These are phyloP conservation scores for Amphipoea lucens DNA, from an alignment of 2,888 invertebrate genomes.

Conservation along the genomic window DNA sequence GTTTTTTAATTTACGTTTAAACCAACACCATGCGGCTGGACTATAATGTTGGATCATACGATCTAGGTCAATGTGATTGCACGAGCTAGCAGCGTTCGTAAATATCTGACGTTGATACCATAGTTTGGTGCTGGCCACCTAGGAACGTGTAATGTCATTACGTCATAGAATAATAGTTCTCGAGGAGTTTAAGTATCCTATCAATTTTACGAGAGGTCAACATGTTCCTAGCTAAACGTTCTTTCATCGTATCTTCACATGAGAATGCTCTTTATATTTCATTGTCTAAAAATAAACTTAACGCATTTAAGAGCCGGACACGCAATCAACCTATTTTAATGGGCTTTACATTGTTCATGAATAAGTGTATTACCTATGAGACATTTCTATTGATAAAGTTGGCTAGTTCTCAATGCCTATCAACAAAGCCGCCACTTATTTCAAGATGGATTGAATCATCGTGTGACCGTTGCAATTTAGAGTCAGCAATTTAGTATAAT, in stretches of 20 bases:
- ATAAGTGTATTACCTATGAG: constrained; percentile 67
- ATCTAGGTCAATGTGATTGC: constrained; percentile 79
- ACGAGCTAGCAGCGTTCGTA: constrained; percentile 71
- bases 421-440: constrained; percentile 46
- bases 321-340: constrained; percentile 26
- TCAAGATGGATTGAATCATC: constrained; percentile 54
- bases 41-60: constrained; percentile 58
- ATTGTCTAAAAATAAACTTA: constrained; percentile 37
- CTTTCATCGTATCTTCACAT: constrained; percentile 2
- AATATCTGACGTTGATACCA: constrained; percentile 71
- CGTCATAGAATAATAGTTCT: constrained; percentile 35
- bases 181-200: constrained; percentile 27
- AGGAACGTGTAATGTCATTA: constrained; percentile 32
- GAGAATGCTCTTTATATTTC: background rate
- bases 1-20: constrained; percentile 56
- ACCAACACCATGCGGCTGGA: constrained; percentile 62
- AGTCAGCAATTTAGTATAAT: constrained; percentile 55
- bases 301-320: constrained; percentile 22
- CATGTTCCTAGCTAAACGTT: constrained; percentile 23
- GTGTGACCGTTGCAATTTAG: constrained; percentile 50
- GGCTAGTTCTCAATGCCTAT: constrained; percentile 47
- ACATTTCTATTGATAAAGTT: constrained; percentile 60
- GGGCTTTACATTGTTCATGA: constrained; percentile 35
- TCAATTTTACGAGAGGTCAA: constrained; percentile 47
- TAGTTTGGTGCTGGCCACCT: constrained; percentile 63